These are phyloP conservation scores for Solenopsis fugax DNA, from an alignment of 1,140 invertebrate species.

Conservation along the genomic window DNA sequence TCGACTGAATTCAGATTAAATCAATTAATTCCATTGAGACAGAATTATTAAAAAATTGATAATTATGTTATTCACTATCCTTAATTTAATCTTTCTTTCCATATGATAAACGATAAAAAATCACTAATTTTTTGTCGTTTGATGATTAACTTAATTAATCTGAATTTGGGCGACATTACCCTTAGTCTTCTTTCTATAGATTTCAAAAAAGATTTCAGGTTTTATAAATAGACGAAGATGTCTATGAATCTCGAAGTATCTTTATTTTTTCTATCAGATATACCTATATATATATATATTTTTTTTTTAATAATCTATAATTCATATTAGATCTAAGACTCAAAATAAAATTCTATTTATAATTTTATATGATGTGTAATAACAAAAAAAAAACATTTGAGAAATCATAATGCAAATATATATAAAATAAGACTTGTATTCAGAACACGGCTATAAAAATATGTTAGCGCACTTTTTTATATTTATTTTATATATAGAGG, in stretches of 20 bases:
- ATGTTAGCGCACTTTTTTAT: too few relatives aligned
- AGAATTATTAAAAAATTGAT: not conserved
- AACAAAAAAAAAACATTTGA: not conserved
- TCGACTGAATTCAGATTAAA: not conserved
- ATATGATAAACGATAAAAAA: too few relatives aligned
- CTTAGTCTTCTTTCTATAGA: not conserved
- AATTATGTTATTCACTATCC: not conserved
- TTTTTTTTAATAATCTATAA: not conserved
- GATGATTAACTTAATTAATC: not conserved
- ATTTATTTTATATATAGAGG: too few relatives aligned
- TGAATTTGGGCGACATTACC: not conserved
- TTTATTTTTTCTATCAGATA: not conserved
- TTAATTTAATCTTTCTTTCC: not conserved
- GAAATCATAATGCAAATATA: not conserved
- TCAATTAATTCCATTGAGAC: not conserved
- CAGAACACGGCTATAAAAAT: too few relatives aligned
- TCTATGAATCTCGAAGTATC: not conserved
- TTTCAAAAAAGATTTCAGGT: too few relatives aligned
- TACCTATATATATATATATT: not conserved
- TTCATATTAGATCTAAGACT: not conserved
- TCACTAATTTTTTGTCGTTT: not conserved
- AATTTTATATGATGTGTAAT: not conserved
- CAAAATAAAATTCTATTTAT: not conserved
- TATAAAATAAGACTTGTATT: not conserved
- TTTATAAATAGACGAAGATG: not conserved